Conservation (phyloP, 1,140 invertebrate species). For the Pantala flavescens region DNA sequence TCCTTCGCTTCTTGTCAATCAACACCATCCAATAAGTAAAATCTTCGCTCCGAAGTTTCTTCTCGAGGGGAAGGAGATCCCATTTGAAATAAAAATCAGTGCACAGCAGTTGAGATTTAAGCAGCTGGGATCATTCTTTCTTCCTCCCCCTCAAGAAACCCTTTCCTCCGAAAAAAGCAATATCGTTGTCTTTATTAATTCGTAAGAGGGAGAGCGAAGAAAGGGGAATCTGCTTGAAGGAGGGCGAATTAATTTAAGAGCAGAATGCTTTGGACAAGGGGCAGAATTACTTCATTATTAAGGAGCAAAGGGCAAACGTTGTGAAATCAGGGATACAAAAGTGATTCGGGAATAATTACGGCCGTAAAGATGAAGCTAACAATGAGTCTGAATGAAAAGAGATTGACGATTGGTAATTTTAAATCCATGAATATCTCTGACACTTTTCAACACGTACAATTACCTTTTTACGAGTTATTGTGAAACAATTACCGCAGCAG, state of each 20-base stretch:
- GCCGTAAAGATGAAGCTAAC: background rate
- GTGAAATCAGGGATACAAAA: background rate
- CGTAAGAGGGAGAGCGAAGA: background rate
- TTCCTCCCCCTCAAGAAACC: background rate
- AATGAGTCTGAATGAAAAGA: background rate
- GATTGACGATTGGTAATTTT: background rate
- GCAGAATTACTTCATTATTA: constrained; percentile 10
- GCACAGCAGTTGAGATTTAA: background rate
- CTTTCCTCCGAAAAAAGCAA: background rate
- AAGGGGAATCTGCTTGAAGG: background rate
- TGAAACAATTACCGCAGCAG: too few relatives aligned
- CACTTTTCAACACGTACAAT: background rate
- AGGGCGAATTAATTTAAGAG: background rate
- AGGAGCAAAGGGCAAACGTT: background rate
- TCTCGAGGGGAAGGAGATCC: background rate
- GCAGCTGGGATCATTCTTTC: constrained; percentile 4
- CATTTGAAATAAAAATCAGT: background rate
- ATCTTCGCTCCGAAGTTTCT: background rate
- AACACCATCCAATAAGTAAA: background rate
- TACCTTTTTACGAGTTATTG: background rate
- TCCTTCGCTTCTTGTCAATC: background rate
- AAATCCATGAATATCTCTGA: background rate
- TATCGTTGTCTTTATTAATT: constrained; percentile 10
- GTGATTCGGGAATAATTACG: background rate
- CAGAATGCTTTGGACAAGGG: background rate